Base-by-base conservation (phyloP, 2,888 invertebrate genomes). In the Steinernema hermaphroditum region DNA sequence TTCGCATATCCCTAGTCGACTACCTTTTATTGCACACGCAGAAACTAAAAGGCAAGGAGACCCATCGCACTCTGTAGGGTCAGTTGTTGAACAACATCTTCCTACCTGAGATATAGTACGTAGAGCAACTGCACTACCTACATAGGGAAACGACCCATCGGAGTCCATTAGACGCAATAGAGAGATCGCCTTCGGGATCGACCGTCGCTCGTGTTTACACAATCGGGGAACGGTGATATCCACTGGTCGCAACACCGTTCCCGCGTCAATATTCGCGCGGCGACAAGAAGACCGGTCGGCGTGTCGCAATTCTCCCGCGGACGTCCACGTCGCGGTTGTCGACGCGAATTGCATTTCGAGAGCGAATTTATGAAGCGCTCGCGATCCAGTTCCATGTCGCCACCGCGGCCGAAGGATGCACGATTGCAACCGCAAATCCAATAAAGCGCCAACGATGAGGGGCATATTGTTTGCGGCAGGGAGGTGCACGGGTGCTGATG, bases 301-400 rank as follows among this genome's bases (percentile, higher is more conserved):
- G 22, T 19, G 22, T 4, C 46, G 46, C 46, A 46, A 46, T 19
- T 12, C 43, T 41, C 9, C 43, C 9, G 43, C 43, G 43, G 16
- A n/a, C 19, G 49, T n/a, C 37, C 37, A 37, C 37, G 37, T 37
- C 37, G 54, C 54, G 54, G 54, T 22, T 54, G 54, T 54, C 54
- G 54, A 22, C 54, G 27, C 54, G 54, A 54, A 54, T 54, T 54
- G 27, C 27, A 54, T 54, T 54, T 54, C 54, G 54, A 54, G 54
- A 54, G 54, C 27, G 54, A 54, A 54, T 22, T 54, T 54, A 54
- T 54, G 54, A 54, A 54, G 27, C 54, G 54, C 24, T 19, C 46
- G 46, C 54, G 54, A 27, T 54, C 54, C 27, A 54, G 54, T 54
- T 54, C 27, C 27, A 54, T 54, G 19, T 54, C 27, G 54, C 27